Percentiles rank a stretch among this genome's conserved stretches.
These are phyloP conservation scores for Aporrectodea caliginosa DNA, from an alignment of 1,140 invertebrate genomes.

Conservation along the genomic window DNA sequence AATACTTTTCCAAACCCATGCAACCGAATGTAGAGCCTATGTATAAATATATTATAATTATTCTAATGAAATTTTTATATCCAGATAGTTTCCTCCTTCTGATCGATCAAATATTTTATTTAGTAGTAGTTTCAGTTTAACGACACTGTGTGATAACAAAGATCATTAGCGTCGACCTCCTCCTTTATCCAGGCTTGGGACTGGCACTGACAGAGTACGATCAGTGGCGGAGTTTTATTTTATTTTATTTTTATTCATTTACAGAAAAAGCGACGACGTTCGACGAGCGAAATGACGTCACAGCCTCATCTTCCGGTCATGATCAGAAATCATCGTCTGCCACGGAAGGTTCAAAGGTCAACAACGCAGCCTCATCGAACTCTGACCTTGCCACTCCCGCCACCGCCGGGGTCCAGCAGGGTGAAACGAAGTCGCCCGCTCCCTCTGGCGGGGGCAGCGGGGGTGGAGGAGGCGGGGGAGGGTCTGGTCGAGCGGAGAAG, in stretches of 20 bases:
- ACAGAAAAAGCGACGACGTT: too few relatives aligned
- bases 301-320: background rate
- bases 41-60: background rate
- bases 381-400: background rate
- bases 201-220: too few relatives aligned
- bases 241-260: too few relatives aligned
- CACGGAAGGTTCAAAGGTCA: background rate
- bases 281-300: background rate
- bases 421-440: background rate
- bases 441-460: background rate
- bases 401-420: background rate
- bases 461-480: background rate
- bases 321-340: too few relatives aligned
- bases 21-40: background rate
- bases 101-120: background rate
- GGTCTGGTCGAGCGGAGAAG: constrained; percentile 63
- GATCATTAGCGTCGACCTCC: too few relatives aligned
- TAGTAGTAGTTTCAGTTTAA: too few relatives aligned
- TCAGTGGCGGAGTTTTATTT: too few relatives aligned
- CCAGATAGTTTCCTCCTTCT: background rate
- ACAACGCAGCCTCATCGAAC: background rate
- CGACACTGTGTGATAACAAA: too few relatives aligned
- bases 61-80: background rate
- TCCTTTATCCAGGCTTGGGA: too few relatives aligned
- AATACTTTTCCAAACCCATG: background rate